phyloP scores from a whole-genome alignment of 1,140 invertebrate species.

The Pachypeltis micranthus region DNA sequence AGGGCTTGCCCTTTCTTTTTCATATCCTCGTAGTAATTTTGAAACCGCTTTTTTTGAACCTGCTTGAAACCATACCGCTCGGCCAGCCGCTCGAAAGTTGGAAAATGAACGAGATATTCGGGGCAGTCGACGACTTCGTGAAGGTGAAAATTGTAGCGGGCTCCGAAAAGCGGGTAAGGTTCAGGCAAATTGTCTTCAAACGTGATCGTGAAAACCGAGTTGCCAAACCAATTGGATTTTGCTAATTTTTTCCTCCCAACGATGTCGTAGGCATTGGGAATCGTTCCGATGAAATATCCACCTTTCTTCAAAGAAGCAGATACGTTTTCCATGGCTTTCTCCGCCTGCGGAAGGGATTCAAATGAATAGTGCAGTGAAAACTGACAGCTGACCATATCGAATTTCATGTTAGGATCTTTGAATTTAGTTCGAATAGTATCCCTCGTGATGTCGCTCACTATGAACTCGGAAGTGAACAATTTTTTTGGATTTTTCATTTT shows the following conservation, averaged over 20 bases:
- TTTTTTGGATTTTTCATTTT: conserved; percentile 34
- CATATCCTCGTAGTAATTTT: conserved; percentile 42
- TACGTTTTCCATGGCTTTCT: conserved; percentile 86
- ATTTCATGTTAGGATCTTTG: conserved; percentile 41
- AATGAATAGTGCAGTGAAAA: conserved; percentile 97
- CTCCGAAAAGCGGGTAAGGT: conserved; percentile 80
- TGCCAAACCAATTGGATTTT: conserved; percentile 60
- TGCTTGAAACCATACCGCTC: conserved; percentile 45
- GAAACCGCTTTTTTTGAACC: conserved; percentile 42
- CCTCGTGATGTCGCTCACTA: conserved; percentile 82
- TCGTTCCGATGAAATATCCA: conserved; percentile 93
- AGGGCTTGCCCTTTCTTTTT: conserved; percentile 36
- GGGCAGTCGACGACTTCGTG: conserved; percentile 96
- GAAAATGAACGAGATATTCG: conserved; percentile 93
- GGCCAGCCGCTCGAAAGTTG: conserved; percentile 57
- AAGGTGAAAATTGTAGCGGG: conserved; percentile 89
- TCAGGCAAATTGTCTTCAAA: conserved; percentile 59
- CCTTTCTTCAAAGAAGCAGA: conserved; percentile 75
- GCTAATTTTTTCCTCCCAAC: conserved; percentile 51
- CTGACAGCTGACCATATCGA: conserved; percentile 92
- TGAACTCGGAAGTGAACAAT: conserved; percentile 77
- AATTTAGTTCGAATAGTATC: conserved; percentile 49
- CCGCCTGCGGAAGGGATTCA: conserved; percentile 80
- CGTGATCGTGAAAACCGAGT: conserved; percentile 72
- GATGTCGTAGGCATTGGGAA: conserved; percentile 86